Evolutionary conservation across 2,797 vertebrate genomes (phyloP), one percentile per base, ranked within the genome.

Genomic region (Spinus pinus): DNA sequence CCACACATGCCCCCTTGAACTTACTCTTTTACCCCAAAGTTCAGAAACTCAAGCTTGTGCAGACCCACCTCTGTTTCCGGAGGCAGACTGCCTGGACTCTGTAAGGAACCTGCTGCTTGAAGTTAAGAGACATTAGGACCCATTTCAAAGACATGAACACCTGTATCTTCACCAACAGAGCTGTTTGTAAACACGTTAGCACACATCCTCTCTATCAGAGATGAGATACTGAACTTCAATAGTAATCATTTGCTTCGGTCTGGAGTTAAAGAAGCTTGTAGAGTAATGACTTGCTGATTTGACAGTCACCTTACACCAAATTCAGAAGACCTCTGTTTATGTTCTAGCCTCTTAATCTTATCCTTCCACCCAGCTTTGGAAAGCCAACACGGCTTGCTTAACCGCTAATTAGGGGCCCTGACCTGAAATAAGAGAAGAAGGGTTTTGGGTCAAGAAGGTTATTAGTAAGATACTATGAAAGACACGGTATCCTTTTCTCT

Each of bases 121-220:
- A 44, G 5, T 20, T 12, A 24, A 24, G 27, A 46, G 49, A 9
- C 6, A 13, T 25, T 25, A 13, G 44, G 17, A 20, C 2, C 1
- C 21, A 10, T 78, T 64, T 78, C 39, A 78, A 37, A 65, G 27
- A 20, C 1, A 1, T 35, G 10, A 53, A 25, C 25, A 24, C 1
- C 47, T 4, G 2, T 3, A 14, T 17, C 16, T 44, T 18, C 39
- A 30, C 25, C 60, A 42, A 4, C 2, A 35, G 39, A 64, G 14
- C 8, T 30, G 16, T 25, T 65, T 31, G 49, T 21, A 25, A 65
- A 37, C 13, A 31, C 0, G 0, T 13, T 21, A 10, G 13, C n/a
- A 31, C n/a, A 20, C 10, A 30, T 44, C 25, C 28, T 33, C 19
- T 35, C 49, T 37, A 6, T 37, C 41, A 54, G 49, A 54, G 16